phyloP scores from a whole-genome alignment of 2,888 invertebrate species.

The Harpalus rubripes region DNA sequence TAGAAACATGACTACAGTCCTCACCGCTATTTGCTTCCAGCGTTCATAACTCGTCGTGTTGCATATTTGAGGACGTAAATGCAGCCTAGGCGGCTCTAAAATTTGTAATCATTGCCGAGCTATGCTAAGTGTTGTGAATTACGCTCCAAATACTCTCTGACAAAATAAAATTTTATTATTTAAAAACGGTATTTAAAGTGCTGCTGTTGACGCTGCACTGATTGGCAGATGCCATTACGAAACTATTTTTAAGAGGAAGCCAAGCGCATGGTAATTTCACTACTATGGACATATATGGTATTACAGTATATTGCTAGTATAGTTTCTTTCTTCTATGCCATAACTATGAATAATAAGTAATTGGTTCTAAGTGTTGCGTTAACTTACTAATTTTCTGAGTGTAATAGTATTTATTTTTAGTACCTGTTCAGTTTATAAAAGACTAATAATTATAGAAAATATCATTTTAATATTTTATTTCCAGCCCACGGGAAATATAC shows the following conservation, averaged over 20 bases:
- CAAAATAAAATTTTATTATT: slow-evolving; percentile 45
- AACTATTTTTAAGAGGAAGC: slow-evolving; percentile 13
- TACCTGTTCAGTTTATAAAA: too few relatives aligned
- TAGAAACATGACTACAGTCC: slow-evolving; percentile 29
- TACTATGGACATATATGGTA: slow-evolving; percentile 10
- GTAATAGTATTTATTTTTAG: slow-evolving; percentile 6
- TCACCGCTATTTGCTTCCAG: slow-evolving; percentile 42
- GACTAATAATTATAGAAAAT: too few relatives aligned
- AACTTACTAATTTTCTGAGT: slow-evolving; percentile 13
- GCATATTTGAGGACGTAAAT: slow-evolving; percentile 51
- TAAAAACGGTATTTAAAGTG: slow-evolving; percentile 19
- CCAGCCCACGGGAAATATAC: too few relatives aligned
- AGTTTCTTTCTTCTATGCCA: not conserved
- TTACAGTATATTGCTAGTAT: not conserved
- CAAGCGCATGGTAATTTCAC: not conserved
- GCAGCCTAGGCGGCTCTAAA: slow-evolving; percentile 11
- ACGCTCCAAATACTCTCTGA: slow-evolving; percentile 12
- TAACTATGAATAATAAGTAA: slow-evolving; percentile 30
- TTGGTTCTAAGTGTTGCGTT: not conserved
- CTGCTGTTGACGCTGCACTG: not conserved
- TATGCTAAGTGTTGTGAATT: slow-evolving; percentile 31
- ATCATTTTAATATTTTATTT: too few relatives aligned
- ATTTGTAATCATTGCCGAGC: slow-evolving; percentile 39
- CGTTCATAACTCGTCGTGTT: slow-evolving; percentile 38
- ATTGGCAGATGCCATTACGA: slow-evolving; percentile 17